phyloP scores from a whole-genome alignment of 1,140 invertebrate genomes.

The Amyelois transitella region DNA sequence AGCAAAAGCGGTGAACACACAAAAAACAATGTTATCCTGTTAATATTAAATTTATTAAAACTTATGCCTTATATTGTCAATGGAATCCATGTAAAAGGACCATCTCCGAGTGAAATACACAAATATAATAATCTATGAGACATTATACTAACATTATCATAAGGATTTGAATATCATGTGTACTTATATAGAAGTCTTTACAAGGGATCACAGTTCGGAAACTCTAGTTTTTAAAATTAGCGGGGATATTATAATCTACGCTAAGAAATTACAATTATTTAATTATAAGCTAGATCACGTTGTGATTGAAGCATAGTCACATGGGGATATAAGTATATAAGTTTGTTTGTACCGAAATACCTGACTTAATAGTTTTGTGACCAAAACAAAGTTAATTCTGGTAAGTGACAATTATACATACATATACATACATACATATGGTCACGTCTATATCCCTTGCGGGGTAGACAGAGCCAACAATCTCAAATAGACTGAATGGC shows the following conservation, averaged over 20 bases:
- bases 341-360: background rate
- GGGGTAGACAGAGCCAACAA: too few species aligned
- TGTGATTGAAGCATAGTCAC: background rate
- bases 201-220: constrained; percentile 71
- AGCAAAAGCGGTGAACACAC: background rate
- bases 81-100: background rate
- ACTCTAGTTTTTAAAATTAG: constrained; percentile 56
- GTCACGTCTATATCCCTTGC: too few species aligned
- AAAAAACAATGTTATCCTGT: background rate
- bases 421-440: too few species aligned
- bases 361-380: too few species aligned
- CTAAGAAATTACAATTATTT: background rate
- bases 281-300: background rate
- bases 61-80: background rate
- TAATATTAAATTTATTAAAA: background rate
- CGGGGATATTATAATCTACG: constrained; percentile 19
- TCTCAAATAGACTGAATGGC: too few species aligned
- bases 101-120: background rate
- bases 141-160: constrained; percentile 5
- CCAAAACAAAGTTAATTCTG: too few species aligned
- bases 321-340: background rate
- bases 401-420: too few species aligned
- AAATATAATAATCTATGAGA: background rate
- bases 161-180: constrained; percentile 31
- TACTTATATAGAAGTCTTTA: constrained; percentile 71